Base-by-base conservation (phyloP, 2,888 invertebrate genomes). In the Phragmatobia fuliginosa region DNA sequence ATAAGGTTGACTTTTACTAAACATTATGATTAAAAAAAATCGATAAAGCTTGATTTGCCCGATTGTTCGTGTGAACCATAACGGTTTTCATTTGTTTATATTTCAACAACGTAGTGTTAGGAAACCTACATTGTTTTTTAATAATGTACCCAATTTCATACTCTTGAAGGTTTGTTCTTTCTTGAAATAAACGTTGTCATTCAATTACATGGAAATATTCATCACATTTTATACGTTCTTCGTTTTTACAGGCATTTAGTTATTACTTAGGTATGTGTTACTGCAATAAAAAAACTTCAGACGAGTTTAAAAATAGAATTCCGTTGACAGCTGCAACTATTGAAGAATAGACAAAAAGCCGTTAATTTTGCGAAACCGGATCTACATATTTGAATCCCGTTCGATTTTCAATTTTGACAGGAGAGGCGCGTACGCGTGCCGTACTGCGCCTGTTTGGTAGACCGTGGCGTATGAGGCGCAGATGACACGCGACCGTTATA, bases 401-500 rank as follows among this genome's bases (percentile, higher is more conserved):
- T 83, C 78, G 69, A 77, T 82, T 75, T 81, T 83, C 75, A 84
- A 84, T 83, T 79, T 78, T 71, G 72, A 74, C 52, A 64, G 68
- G 76, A 73, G 72, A 73, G 66, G 88, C 88, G 90, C 73, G 74
- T 67, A 79, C 90, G 88, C 89, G 91, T 90, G 91, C 91, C 88
- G 85, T 90, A 93, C 92, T 88, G 88, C 88, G 90, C 71, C 92
- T 88, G 87, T 88, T 90, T 77, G 72, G 28, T 70, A 69, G 90
- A 88, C 86, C 93, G 92, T 94, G 92, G 88, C 92, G 91, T 94
- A 94, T 94, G 94, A 87, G 87, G 90, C 88, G 91, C 94, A 94
- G 94, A 94, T 94, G 94, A 94, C 94, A 94, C 92, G 91, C 92
- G 94, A 93, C 94, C 94, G 94, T 95, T 95, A 94, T 81, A 91